Percentiles rank a stretch among this genome's conserved stretches.
phyloP scores from a whole-genome alignment of 2,113 vertebrate species.

The Rutilus rutilus region DNA sequence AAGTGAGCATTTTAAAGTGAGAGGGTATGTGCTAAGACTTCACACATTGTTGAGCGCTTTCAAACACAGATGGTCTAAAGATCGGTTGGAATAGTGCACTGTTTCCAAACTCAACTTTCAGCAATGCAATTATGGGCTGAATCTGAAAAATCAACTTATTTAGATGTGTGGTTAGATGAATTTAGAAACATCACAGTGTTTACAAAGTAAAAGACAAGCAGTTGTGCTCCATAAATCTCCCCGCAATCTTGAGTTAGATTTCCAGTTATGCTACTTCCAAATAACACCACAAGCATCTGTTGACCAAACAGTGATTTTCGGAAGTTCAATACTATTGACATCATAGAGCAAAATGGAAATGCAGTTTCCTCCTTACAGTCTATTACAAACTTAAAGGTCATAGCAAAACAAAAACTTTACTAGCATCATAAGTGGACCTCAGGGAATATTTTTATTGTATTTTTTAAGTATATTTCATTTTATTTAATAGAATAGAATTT shows the following conservation, averaged over 20 bases:
- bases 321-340: conserved; percentile 1
- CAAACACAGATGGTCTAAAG: conserved; percentile 15
- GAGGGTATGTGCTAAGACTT: conserved; percentile 14
- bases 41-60: background rate
- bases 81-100: background rate
- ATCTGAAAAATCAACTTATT: conserved; percentile 9
- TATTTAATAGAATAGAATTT: too few species aligned
- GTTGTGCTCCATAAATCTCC: conserved; percentile 16
- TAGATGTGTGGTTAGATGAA: conserved; percentile 27
- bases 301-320: conserved; percentile 19
- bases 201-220: conserved; percentile 13
- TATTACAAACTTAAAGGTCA: background rate
- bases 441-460: too few species aligned
- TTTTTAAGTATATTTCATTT: background rate
- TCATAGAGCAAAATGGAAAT: background rate
- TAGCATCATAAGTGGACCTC: too few species aligned
- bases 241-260: background rate
- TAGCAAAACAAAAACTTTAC: too few species aligned
- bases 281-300: conserved; percentile 24
- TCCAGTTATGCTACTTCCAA: conserved; percentile 18
- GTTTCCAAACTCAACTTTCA: conserved; percentile 8
- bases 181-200: conserved; percentile 28
- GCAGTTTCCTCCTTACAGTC: background rate
- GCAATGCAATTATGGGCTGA: conserved; percentile 19
- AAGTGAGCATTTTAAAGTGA: conserved; percentile 1